These are phyloP conservation scores for Drosophila yakuba DNA, from an alignment of 1,140 invertebrate genomes.

Conservation along the genomic window DNA sequence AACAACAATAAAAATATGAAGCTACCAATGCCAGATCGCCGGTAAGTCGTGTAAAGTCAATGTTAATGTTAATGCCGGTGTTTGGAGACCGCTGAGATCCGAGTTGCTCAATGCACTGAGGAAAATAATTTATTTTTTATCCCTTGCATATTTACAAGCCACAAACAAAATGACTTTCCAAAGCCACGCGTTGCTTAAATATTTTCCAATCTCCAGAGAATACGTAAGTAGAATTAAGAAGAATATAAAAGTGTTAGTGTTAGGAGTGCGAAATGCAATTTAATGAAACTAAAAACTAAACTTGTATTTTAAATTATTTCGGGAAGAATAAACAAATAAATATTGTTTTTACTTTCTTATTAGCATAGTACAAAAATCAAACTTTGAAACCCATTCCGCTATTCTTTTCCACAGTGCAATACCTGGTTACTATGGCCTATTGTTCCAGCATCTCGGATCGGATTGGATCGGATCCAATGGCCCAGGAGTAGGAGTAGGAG, in stretches of 20 bases:
- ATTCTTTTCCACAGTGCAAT: constrained; percentile 5
- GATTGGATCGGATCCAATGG: constrained; percentile 37
- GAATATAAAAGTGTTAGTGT: too few relatives aligned
- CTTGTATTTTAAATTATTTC: too few relatives aligned
- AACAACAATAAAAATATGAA: constrained; percentile 84
- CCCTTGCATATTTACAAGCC: too few relatives aligned
- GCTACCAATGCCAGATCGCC: constrained; percentile 70
- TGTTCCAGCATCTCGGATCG: constrained; percentile 58
- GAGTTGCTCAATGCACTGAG: constrained; percentile 16
- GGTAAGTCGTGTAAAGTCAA: constrained; percentile 84
- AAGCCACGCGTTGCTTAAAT: too few relatives aligned
- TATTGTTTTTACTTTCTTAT: too few relatives aligned
- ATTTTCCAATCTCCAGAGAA: too few relatives aligned
- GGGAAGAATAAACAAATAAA: too few relatives aligned
- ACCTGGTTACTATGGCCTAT: constrained; percentile 53
- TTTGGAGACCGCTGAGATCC: constrained; percentile 51
- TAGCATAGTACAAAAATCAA: background rate
- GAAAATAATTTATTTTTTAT: background rate
- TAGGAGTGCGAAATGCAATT: too few relatives aligned
- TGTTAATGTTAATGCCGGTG: constrained; percentile 81
- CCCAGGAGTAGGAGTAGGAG: constrained; percentile 60
- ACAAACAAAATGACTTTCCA: too few relatives aligned
- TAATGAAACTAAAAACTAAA: too few relatives aligned
- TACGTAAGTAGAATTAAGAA: too few relatives aligned
- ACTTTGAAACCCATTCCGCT: background rate